A percentile compares a stretch with the other conserved stretches of the same genome.
Conservation (phyloP, 2,797 vertebrate species). For the Oreortyx pictus region DNA sequence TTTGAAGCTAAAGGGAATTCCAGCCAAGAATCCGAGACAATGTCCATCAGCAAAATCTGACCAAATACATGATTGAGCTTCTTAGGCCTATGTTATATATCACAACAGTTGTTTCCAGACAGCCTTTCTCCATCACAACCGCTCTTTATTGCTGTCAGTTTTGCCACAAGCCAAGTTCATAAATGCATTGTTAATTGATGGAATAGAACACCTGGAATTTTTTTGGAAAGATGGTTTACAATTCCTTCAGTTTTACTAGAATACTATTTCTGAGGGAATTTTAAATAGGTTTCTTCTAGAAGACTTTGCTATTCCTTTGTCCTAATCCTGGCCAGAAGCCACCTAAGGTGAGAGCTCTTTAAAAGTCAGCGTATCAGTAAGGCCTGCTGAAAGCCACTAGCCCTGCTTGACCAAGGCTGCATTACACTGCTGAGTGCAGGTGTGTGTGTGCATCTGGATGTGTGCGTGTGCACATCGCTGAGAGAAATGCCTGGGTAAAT, state of each 20-base stretch:
- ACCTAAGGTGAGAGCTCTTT: background rate
- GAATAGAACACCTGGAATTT: background rate
- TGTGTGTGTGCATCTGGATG: background rate
- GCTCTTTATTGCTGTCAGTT: background rate
- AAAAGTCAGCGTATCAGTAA: background rate
- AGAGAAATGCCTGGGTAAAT: background rate
- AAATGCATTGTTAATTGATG: constrained; percentile 41
- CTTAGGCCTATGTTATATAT: background rate
- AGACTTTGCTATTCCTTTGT: background rate
- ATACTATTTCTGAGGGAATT: background rate
- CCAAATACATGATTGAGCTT: background rate
- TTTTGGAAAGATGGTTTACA: background rate
- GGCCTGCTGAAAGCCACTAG: background rate
- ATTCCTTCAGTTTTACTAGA: background rate
- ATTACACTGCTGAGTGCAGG: background rate
- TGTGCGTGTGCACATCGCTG: background rate
- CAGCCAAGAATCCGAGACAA: constrained; percentile 19
- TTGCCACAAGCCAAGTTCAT: background rate
- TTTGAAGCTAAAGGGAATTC: constrained; percentile 10
- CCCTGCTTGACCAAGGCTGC: background rate
- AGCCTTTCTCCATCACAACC: background rate
- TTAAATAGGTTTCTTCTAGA: background rate
- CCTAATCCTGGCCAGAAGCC: background rate
- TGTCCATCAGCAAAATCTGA: constrained; percentile 32
- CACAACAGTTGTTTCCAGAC: constrained; percentile 24